Percentiles rank a stretch among this genome's conserved stretches.
These are phyloP conservation scores for Percopsis transmontana DNA, from an alignment of 2,113 vertebrate genomes.

Conservation along the genomic window DNA sequence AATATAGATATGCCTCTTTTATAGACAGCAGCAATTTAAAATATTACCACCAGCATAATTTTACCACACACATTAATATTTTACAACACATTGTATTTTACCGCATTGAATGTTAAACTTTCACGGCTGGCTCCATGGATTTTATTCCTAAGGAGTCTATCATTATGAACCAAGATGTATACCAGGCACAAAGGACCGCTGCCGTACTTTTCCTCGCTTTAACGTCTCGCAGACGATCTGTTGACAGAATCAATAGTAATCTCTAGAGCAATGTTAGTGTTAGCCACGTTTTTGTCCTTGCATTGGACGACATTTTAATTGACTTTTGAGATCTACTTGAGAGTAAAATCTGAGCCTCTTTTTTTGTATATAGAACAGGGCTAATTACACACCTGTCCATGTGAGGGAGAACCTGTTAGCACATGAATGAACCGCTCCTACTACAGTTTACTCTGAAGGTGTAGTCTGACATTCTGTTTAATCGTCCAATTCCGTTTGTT, in stretches of 20 bases:
- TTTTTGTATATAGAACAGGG: not conserved
- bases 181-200: conserved; percentile 21
- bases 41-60: conserved; percentile 82
- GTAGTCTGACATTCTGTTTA: not conserved
- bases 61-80: conserved; percentile 81
- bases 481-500: conserved; percentile 23
- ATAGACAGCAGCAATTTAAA: conserved; percentile 82
- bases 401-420: not conserved
- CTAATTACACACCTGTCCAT: not conserved
- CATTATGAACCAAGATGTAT: conserved; percentile 64
- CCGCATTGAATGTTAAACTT: conserved; percentile 77
- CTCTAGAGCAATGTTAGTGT: conserved; percentile 9
- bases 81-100: conserved; percentile 81
- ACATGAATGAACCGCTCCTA: not conserved
- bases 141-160: conserved; percentile 63
- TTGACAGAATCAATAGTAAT: conserved; percentile 32
- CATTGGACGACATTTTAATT: conserved; percentile 18
- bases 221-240: conserved; percentile 30
- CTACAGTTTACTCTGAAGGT: not conserved
- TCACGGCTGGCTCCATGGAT: conserved; percentile 69
- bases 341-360: not conserved
- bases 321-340: conserved; percentile 12
- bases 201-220: conserved; percentile 14
- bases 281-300: not conserved
- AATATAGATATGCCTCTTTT: conserved; percentile 80